phyloP scores from a whole-genome alignment of 2,888 invertebrate genomes.

The Zeuzera pyrina region DNA sequence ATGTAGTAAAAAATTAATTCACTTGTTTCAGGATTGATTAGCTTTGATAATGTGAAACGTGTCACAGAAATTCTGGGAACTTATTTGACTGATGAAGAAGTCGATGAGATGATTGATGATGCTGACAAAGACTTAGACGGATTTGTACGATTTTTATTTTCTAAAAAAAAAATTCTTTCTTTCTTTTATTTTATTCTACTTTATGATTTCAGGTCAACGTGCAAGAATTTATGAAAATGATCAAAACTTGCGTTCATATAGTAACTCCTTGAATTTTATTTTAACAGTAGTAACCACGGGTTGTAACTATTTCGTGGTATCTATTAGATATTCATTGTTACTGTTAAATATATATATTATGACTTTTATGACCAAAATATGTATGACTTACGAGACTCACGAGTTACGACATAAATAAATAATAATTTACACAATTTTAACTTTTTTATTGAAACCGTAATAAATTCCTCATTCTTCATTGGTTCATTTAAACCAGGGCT shows the following conservation, averaged over 20 bases:
- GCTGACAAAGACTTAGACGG: conserved; percentile 61
- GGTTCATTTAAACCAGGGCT: no score
- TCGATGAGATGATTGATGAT: conserved; percentile 64
- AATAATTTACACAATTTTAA: no score
- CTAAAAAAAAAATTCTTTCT: not conserved
- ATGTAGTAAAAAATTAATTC: not conserved
- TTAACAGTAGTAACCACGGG: no score
- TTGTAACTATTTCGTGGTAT: not conserved
- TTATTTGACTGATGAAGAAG: conserved; percentile 56
- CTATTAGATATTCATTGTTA: no score
- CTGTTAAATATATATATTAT: no score
- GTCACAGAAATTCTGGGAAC: conserved; percentile 45
- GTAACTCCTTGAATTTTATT: conserved; percentile 48
- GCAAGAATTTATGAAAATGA: conserved; percentile 61
- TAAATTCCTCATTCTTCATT: no score
- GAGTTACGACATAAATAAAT: no score
- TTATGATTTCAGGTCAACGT: conserved; percentile 43
- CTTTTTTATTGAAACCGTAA: no score
- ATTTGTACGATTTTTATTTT: conserved; percentile 29
- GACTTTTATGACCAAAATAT: no score
- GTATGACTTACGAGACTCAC: no score
- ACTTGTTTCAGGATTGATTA: conserved; percentile 45
- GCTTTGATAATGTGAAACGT: conserved; percentile 50
- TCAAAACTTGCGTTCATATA: conserved; percentile 49
- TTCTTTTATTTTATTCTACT: not conserved